Evolutionary conservation across 2,797 vertebrate genomes (phyloP).

Genomic region (Acanthis flammea): DNA sequence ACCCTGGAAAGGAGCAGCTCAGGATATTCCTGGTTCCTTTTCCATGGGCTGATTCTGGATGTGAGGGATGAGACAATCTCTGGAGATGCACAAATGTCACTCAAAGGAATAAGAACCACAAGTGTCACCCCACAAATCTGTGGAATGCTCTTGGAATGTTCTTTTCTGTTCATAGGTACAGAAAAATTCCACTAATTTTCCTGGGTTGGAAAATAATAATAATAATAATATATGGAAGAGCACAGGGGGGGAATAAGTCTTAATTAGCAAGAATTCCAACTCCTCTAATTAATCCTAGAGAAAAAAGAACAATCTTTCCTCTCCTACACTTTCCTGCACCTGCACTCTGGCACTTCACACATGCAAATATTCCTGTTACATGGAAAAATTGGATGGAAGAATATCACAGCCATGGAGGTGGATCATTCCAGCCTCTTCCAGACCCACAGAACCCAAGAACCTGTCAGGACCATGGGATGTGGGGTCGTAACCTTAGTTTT

Average conservation of each 20-base stretch:
- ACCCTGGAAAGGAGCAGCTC: neutral
- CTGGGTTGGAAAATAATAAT: neutral
- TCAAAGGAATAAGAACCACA: neutral
- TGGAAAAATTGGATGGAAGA: neutral
- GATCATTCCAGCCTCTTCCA: neutral
- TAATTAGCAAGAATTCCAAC: neutral
- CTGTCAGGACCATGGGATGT: neutral
- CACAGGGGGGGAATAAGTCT: neutral
- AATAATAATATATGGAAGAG: neutral
- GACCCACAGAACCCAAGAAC: neutral
- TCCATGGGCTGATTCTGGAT: neutral
- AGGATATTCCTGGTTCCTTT: neutral
- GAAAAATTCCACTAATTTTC: neutral
- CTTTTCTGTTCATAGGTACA: rapidly evolving
- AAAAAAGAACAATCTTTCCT: neutral
- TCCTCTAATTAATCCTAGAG: neutral
- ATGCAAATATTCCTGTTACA: neutral
- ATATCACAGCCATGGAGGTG: neutral
- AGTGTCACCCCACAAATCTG: rapidly evolving
- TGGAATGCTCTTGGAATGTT: neutral
- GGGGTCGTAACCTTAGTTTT: neutral
- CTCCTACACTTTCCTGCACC: neutral
- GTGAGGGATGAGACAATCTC: rapidly evolving
- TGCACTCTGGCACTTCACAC: neutral
- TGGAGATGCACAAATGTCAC: neutral